Base-by-base conservation (phyloP, 2,888 invertebrate genomes). In the Zygogramma bicolorata region DNA sequence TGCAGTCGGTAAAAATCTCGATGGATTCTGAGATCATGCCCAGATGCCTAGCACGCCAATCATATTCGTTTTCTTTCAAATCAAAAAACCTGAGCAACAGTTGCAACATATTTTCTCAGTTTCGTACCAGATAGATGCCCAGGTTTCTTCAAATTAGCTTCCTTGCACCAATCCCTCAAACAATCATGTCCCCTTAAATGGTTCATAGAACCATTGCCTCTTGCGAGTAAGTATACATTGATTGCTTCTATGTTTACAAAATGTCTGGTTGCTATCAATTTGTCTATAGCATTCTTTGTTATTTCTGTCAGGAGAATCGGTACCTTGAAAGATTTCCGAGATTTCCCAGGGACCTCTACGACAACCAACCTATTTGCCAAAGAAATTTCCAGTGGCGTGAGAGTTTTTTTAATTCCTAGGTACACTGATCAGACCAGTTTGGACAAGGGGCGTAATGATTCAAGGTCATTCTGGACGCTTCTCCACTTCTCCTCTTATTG, bases 31-130 rank as follows among this genome's bases (percentile, higher is more conserved):
- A 81, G 69, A 60, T 81, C 79, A 58, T 81, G 81, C 0, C 81
- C 31, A 81, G 60, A 73, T 78, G 81, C 46, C 79, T 58, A 2
- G 80, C 81, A n/a, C 81, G 60, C 78, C 80, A 81, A 63, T 80
- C 81, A 15, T 49, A 58, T 65, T 80, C 81, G 65, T 77, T 80
- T 70, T 79, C 79, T 7, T 62, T 75, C 13, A 81, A 69, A 68
- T 81, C 71, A 27, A 81, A 79, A n/a, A 6, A 80, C 57, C 61
- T 81, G 81, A 59, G 72, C 73, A 13, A 81, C 79, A 8, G 81
- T 81, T n/a, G 80, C 81, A 27, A 79, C 68, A 53, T 80, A 80
- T 62, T 81, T 81, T 57, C 80, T 58, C 13, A 80, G 65, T 71
- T 80, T 80, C 15, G 79, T 80, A 18, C 79, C 63, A 2, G 77